Base-by-base conservation (phyloP, 2,888 invertebrate genomes). In the Zaprionus lineosus region DNA sequence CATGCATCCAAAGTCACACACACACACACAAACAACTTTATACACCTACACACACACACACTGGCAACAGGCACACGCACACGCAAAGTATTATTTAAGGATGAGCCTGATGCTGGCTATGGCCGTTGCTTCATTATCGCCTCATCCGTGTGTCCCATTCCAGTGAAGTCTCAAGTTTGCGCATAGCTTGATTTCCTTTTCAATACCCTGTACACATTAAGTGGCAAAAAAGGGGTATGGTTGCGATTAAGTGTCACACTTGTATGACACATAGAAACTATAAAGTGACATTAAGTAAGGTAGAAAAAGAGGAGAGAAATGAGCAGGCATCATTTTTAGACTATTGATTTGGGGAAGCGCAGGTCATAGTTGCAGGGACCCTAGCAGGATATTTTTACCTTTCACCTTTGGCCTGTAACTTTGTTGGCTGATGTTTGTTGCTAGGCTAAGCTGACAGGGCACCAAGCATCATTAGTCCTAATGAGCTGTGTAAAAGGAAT, bases 381-480 rank as follows among this genome's bases (percentile, higher is more conserved):
- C 19, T 5, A 3, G 19, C 3, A 12, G 8, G 12, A 3, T 31
- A n/a, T 37, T 19, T 8, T 3, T 21, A 6, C n/a, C 18, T 36
- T 18, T 36, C 12, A 16, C 7, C n/a, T n/a, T 52, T 43, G 36
- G 36, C 11, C 19, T 11, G 46, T 29, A 26, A 56, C 55, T 48
- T 56, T 36, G 36, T 11, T 37, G 31, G 24, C 9, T 46, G 33
- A 6, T 26, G 16, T 28, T 21, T 28, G 21, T 28, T 52, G 55
- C 21, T 9, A 15, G 26, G 16, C 28, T 58, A 50, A 39, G 55
- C 69, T 69, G 73, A 73, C 76, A 61, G 70, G 57, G 59, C 56
- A 79, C 72, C 82, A 73, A 81, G 84, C 84, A 76, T 84, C 84
- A 84, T 78, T 78, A 78, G 84, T 84, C 74, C 77, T 84, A 78